phyloP scores from a whole-genome alignment of 2,797 vertebrate genomes.

The Chaetophractus vellerosus region DNA sequence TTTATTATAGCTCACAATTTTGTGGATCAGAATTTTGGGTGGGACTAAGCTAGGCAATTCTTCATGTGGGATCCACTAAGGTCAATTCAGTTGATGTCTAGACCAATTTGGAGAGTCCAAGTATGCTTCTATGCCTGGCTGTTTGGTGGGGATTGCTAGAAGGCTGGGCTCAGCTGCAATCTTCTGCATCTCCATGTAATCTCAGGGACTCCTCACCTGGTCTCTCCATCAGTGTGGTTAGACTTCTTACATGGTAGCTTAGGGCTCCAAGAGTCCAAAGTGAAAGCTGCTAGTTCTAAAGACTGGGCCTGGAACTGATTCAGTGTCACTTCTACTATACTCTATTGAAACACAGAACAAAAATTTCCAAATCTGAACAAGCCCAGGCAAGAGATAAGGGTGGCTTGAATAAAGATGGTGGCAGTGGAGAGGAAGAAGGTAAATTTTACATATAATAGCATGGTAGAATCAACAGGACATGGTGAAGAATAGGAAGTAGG shows the following conservation, averaged over 20 bases:
- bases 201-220: neutral
- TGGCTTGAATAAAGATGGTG: neutral
- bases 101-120: neutral
- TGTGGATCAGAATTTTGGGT: neutral
- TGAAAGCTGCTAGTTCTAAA: neutral
- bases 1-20: neutral
- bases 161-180: neutral
- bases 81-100: neutral
- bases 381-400: neutral
- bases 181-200: neutral
- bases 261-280: neutral
- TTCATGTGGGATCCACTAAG: neutral
- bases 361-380: neutral
- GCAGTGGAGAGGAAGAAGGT: neutral
- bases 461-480: neutral
- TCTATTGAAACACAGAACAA: neutral
- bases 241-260: neutral
- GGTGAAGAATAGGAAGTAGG: neutral
- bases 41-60: neutral
- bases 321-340: neutral
- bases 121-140: neutral
- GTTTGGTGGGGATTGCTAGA: neutral
- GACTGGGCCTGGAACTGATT: neutral
- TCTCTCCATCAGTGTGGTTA: neutral
- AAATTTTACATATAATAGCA: neutral